phyloP scores from a whole-genome alignment of 92 coral and sea anemone genomes.

The Desmophyllum pertusum region DNA sequence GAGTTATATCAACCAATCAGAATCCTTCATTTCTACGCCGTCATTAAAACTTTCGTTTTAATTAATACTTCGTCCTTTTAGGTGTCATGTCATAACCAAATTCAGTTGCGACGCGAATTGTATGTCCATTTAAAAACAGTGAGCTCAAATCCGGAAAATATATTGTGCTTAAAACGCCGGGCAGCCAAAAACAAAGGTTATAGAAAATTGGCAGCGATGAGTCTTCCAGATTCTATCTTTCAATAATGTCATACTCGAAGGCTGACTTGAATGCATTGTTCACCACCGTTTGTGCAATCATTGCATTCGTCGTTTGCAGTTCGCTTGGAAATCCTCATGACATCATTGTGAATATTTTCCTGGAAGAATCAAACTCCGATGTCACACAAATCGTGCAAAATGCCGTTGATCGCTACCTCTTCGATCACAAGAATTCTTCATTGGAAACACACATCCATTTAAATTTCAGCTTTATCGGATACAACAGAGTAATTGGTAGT shows the following conservation, averaged over 20 bases:
- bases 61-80: background rate
- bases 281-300: background rate
- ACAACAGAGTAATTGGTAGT: background rate
- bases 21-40: background rate
- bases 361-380: background rate
- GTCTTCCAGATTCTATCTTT: background rate
- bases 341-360: background rate
- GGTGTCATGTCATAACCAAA: conserved; percentile 10
- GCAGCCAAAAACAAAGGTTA: background rate
- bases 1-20: background rate
- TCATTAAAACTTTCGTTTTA: conserved; percentile 1
- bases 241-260: background rate
- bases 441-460: background rate
- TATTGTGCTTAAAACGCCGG: background rate
- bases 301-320: background rate
- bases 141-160: background rate
- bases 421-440: background rate
- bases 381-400: background rate
- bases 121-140: background rate
- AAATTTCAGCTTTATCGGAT: background rate
- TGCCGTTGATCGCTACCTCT: background rate
- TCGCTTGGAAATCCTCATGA: background rate
- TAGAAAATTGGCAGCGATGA: background rate
- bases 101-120: background rate
- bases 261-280: background rate